These are phyloP conservation scores for Sarcophaga bullata DNA, from an alignment of 1,140 invertebrate genomes.

Conservation along the genomic window DNA sequence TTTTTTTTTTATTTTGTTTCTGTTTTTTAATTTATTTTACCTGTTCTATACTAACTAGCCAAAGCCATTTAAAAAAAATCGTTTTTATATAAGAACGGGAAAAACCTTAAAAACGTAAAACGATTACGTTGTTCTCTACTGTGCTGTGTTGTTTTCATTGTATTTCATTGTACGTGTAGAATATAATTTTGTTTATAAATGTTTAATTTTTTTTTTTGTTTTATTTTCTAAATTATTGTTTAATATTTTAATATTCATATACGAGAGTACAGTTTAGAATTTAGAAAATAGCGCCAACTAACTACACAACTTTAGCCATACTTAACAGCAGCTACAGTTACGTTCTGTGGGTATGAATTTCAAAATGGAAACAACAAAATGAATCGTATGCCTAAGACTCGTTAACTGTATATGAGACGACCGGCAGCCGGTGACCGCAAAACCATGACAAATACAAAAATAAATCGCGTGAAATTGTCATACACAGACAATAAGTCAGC, in stretches of 20 bases:
- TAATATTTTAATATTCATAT: too few relatives aligned
- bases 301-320: too few relatives aligned
- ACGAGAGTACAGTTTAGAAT: too few relatives aligned
- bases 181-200: neutral
- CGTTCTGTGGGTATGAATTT: too few relatives aligned
- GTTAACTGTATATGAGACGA: neutral
- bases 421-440: too few relatives aligned
- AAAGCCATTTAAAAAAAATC: neutral
- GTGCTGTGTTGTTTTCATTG: neutral
- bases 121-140: neutral
- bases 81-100: constrained; percentile 18
- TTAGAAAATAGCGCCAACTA: too few relatives aligned
- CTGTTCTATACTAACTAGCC: too few relatives aligned
- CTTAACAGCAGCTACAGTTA: neutral
- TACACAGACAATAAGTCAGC: neutral
- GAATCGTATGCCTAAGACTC: neutral
- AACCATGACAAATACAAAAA: neutral
- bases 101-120: neutral
- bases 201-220: neutral
- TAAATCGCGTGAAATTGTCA: constrained; percentile 18
- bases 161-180: neutral
- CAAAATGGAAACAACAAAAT: neutral
- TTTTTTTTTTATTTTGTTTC: too few relatives aligned
- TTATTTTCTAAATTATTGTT: too few relatives aligned
- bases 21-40: too few relatives aligned